Evolutionary conservation across 2,888 invertebrate genomes (phyloP), one percentile per base, ranked within the genome.

Genomic region (Thymelicus acteon): DNA sequence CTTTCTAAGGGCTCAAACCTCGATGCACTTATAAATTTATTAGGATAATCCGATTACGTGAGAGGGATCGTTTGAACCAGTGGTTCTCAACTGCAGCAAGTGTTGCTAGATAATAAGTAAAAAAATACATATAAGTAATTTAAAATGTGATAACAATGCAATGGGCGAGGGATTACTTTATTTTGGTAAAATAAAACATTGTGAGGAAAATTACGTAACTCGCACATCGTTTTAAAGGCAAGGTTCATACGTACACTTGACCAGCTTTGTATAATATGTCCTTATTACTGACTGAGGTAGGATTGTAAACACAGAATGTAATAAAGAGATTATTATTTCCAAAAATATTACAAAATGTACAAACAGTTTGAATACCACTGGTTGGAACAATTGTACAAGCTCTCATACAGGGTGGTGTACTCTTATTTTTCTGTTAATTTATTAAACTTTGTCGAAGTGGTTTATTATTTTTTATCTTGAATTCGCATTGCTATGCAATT

Each of bases 21-120:
- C 78, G 85, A 85, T 82, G 85, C 79, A 84, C 89, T 85, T 84
- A 79, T 79, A 81, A 82, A 90, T 91, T 91, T 90, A 91, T 90
- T 87, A 84, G 83, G 81, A 82, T 93, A 92, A 93, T 90, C 90
- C 86, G 82, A 85, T 89, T 87, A 89, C 75, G 76, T 49, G 58
- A 64, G 62, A 68, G 64, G 49, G 68, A 68, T 68, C 37, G 15
- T 7, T 58, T 62, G 52, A 5, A 31, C n/a, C 60, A 67, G 61
- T 15, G 67, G 19, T 61, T 67, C 67, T 67, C 61, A 67, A 67
- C 8, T 12, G 8, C 8, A 12, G 2, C 10, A 1, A 44, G 31
- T 31, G 31, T 31, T 31, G 31, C 2, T 31, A 31, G 31, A 31
- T 31, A 31, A 31, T 31, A 31, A 31, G 3, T 31, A 31, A 5